Percentiles rank a stretch among this genome's conserved stretches.
Conservation (phyloP, 2,888 invertebrate genomes). For the Chymomyza amoena region DNA sequence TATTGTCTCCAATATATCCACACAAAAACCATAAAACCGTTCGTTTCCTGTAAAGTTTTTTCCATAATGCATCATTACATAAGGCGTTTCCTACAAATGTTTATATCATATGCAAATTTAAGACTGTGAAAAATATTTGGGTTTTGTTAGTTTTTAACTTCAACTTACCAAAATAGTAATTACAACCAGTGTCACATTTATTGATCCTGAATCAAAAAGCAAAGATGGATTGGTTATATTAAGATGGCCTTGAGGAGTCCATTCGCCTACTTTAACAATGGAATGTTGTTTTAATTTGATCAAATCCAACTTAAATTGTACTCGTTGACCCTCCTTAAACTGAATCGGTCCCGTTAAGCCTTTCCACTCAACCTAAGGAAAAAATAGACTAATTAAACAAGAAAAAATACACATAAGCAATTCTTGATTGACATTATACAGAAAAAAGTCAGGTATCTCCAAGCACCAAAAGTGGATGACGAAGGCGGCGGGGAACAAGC, state of each 20-base stretch:
- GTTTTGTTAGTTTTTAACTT: neutral
- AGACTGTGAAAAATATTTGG: too few relatives aligned
- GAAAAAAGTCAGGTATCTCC: too few relatives aligned
- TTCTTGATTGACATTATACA: too few relatives aligned
- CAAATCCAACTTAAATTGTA: constrained; percentile 87
- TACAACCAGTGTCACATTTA: constrained; percentile 87
- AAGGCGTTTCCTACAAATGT: constrained; percentile 83
- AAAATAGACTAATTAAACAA: constrained; percentile 15
- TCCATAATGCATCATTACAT: constrained; percentile 86
- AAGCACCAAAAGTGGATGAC: too few relatives aligned
- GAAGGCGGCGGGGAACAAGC: too few relatives aligned
- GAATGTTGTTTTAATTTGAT: constrained; percentile 87
- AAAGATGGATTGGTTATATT: constrained; percentile 86
- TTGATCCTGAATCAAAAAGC: constrained; percentile 85
- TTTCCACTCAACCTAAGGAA: constrained; percentile 85
- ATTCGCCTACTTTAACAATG: constrained; percentile 87
- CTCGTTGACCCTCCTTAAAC: constrained; percentile 88
- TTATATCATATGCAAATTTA: too few relatives aligned
- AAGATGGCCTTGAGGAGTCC: constrained; percentile 84
- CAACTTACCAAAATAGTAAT: constrained; percentile 86
- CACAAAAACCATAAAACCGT: constrained; percentile 89
- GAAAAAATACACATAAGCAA: too few relatives aligned
- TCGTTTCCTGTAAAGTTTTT: constrained; percentile 86
- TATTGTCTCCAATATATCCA: constrained; percentile 85
- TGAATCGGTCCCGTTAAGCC: constrained; percentile 89